phyloP scores from a whole-genome alignment of 2,113 vertebrate species.

The Onychostoma macrolepis region DNA sequence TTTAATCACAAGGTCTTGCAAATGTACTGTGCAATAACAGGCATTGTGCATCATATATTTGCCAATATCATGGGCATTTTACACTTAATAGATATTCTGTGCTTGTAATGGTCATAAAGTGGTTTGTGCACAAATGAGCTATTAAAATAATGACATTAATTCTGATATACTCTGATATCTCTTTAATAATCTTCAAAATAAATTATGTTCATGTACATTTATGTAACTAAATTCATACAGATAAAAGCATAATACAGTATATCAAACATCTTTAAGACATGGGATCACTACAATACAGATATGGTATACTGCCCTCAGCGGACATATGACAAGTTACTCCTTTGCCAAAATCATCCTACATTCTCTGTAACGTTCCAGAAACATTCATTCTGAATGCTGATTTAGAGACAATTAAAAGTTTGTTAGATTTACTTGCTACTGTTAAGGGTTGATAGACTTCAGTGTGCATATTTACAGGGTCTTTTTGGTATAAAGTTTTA shows the following conservation, averaged over 20 bases:
- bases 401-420: slow-evolving; percentile 20
- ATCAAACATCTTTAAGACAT: slow-evolving; percentile 47
- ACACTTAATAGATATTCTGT: neutral
- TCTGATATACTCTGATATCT: slow-evolving; percentile 35
- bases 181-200: slow-evolving; percentile 54
- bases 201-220: slow-evolving; percentile 54
- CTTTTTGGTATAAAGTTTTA: slow-evolving; percentile 35
- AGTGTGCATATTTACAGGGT: slow-evolving; percentile 40
- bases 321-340: neutral
- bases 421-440: slow-evolving; percentile 20
- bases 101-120: neutral
- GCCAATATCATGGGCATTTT: neutral
- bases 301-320: slow-evolving; percentile 32
- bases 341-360: slow-evolving; percentile 19
- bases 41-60: neutral
- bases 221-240: slow-evolving; percentile 52
- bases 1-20: neutral
- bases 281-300: slow-evolving; percentile 46
- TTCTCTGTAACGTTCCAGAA: slow-evolving; percentile 2
- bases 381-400: slow-evolving; percentile 6
- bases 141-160: slow-evolving; percentile 31
- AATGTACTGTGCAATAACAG: neutral
- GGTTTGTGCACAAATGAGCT: neutral
- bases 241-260: slow-evolving; percentile 50
- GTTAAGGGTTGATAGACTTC: neutral